These are phyloP conservation scores for Helostoma temminkii DNA, from an alignment of 2,797 vertebrate species.

Conservation along the genomic window DNA sequence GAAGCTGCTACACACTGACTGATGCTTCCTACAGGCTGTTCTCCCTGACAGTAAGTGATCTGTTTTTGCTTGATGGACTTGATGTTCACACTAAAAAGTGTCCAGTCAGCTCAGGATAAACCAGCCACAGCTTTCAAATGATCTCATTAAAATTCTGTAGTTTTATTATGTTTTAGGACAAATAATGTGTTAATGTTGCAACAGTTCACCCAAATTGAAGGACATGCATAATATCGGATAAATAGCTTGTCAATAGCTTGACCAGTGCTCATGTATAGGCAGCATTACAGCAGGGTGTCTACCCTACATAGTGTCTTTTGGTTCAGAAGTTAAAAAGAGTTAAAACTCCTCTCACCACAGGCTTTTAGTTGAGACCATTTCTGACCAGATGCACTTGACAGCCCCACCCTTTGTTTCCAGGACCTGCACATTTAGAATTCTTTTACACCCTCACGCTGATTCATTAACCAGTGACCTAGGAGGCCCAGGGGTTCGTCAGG, in stretches of 20 bases:
- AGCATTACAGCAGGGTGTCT: too few relatives aligned
- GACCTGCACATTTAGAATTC: not conserved
- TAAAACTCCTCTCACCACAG: not conserved
- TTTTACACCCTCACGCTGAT: not conserved
- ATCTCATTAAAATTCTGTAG: not conserved
- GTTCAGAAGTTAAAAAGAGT: too few relatives aligned
- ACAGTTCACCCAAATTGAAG: too few relatives aligned
- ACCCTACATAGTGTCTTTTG: too few relatives aligned
- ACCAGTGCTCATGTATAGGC: too few relatives aligned
- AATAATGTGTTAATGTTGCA: too few relatives aligned
- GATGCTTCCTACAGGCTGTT: not conserved
- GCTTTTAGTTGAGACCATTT: not conserved
- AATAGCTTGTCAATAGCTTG: too few relatives aligned
- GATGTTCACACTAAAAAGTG: not conserved
- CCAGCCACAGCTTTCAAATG: not conserved
- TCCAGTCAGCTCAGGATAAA: not conserved
- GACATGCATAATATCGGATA: too few relatives aligned
- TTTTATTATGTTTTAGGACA: too few relatives aligned
- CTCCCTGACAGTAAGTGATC: not conserved
- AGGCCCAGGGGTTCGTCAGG: not conserved
- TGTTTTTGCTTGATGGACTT: conserved; percentile 3
- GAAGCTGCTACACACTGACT: not conserved
- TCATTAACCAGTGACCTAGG: not conserved
- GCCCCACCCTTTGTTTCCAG: not conserved
- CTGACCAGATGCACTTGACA: not conserved